phyloP scores from a whole-genome alignment of 2,888 invertebrate genomes.

The Plagodis pulveraria region DNA sequence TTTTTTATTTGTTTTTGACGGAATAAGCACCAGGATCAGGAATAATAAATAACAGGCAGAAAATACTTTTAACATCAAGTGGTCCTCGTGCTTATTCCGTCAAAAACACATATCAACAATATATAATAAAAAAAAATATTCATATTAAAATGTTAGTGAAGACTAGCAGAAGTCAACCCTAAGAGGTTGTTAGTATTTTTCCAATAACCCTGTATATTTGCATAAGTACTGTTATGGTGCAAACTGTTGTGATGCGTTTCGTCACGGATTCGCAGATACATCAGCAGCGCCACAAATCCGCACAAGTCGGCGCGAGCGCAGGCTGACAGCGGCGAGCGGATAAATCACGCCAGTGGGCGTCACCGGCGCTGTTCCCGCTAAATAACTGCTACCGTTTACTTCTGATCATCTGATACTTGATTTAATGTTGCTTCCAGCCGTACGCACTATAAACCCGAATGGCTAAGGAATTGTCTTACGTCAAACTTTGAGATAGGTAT shows the following conservation, averaged over 20 bases:
- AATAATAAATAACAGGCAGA: too few species aligned
- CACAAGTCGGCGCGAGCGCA: constrained; percentile 46
- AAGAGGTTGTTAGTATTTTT: too few species aligned
- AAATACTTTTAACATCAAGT: too few species aligned
- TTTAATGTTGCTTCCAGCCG: constrained; percentile 70
- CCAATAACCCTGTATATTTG: too few species aligned
- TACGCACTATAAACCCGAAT: constrained; percentile 50
- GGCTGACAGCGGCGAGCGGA: constrained; percentile 61
- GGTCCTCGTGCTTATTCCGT: too few species aligned
- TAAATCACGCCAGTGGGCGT: constrained; percentile 79
- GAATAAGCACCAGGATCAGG: too few species aligned
- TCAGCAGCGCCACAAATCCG: constrained; percentile 73
- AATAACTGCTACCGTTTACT: constrained; percentile 83
- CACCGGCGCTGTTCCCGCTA: constrained; percentile 58
- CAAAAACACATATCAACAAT: too few species aligned
- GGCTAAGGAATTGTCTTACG: constrained; percentile 45
- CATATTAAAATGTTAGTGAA: too few species aligned
- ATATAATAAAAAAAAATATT: too few species aligned
- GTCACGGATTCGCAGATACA: constrained; percentile 75
- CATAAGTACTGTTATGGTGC: too few species aligned
- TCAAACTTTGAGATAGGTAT: constrained; percentile 41
- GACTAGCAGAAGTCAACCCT: too few species aligned
- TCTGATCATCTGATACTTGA: constrained; percentile 82
- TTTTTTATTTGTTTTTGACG: too few species aligned
- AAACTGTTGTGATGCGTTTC: constrained; percentile 58